Evolutionary conservation across 1,140 invertebrate genomes (phyloP), one percentile per base, ranked within the genome.

Genomic region (Agrilus planipennis): DNA sequence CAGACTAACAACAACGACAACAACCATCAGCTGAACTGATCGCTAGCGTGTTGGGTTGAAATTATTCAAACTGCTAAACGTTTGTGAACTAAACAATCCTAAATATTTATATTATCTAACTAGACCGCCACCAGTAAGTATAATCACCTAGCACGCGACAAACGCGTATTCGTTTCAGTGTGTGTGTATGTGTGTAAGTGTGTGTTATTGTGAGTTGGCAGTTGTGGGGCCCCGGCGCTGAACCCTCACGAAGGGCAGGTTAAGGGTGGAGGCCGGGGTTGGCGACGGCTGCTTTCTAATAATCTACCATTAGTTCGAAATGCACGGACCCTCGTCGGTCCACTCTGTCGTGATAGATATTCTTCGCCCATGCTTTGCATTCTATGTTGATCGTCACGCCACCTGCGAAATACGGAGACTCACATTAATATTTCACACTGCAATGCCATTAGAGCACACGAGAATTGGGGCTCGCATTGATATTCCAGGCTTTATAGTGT

Each of bases 281-380:
- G 22, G 27, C 16, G 16, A 22, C 21, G 15, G 31, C 14, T 17
- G 25, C 10, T 6, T 4, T 32, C 43, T 27, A 32, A 39, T 88
- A 89, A 67, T 94, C 90, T 51, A 94, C 79, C 79, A 94, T 82
- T 56, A 94, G 71, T 70, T 94, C 90, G 70, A 96, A 94, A 70
- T 93, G 89, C 47, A 93, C 89, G 47, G 85, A 88, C 52, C 91
- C 91, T 62, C 88, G 79, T 61, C 84, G 76, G 53, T 92, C 85
- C 57, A 77, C 75, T 55, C 85, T 76, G 67, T 91, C 84, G 62
- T 91, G 87, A 34, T 72, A 56, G 53, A 96, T 94, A 69, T 95
- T 95, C 60, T 80, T 78, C 50, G 90, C 89, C 88, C 89, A 95
- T 49, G 89, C 89, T 71, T 89, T 91, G 72, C 91, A 94, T 67